Evolutionary conservation across 2,888 invertebrate species (phyloP), one percentile per base, ranked within the genome.

Genomic region (Girardia tigrina): DNA sequence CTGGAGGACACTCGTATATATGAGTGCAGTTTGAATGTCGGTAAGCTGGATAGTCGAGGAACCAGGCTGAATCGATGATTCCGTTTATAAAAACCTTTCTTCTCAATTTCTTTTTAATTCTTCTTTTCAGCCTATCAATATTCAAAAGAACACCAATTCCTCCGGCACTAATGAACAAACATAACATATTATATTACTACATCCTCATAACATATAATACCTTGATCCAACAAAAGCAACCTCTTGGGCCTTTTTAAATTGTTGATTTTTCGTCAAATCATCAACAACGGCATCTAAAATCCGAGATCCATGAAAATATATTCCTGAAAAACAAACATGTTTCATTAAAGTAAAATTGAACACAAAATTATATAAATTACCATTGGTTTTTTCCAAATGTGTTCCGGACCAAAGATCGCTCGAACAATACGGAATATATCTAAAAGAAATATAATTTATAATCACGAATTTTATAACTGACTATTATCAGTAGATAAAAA

Each of bases 111-210:
- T 42, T 36, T 20, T 42, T 36, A 56, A 74, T 12, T 42, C 28
- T 74, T 69, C 74, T 1, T 42, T 36, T 42, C 71, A 74, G 16
- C n/a, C 74, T 14, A 28, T 74, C 74, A 8, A 74, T 74, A 23
- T 74, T 74, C n/a, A 74, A 20, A n/a, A 74, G 26, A 23, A 74
- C 74, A n/a, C 74, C 74, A 28, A 74, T 74, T 4, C 74, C 74
- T 6, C 74, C 74, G 27, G 74, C 74, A 23, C 74, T 74, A 56
- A 56, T 56, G 23, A 4, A 36, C 8, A 36, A 12, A 36, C 8
- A 36, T 36, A 12, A 36, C 36, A 16, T 12, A 36, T 36, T 36
- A 12, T 36, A 36, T 36, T 36, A 12, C 16, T 36, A 36, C n/a
- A n/a, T n/a, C n/a, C 16, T 36, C 8, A 36, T 36, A 36, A 36